Conservation (phyloP, 2,113 vertebrate genomes). For the Odontophorus gujanensis region DNA sequence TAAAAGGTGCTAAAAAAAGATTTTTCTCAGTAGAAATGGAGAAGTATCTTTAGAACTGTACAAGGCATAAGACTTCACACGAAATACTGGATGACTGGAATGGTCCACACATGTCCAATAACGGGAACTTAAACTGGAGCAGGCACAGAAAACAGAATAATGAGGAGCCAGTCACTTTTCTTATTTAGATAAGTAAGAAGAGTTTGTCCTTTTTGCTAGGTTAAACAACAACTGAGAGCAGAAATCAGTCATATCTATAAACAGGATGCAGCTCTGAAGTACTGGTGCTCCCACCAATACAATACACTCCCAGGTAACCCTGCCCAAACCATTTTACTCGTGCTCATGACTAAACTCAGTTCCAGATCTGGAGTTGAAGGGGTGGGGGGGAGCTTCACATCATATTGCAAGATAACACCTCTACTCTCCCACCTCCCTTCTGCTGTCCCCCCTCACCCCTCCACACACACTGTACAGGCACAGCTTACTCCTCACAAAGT, state of each 20-base stretch:
- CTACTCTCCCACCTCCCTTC: neutral
- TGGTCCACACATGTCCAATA: neutral
- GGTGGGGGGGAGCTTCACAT: no score
- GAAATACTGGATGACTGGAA: neutral
- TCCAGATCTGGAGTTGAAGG: neutral
- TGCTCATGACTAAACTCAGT: neutral
- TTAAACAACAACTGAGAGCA: neutral
- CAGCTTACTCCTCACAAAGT: neutral
- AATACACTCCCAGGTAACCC: neutral
- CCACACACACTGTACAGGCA: neutral
- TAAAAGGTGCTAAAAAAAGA: neutral
- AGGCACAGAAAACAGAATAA: neutral
- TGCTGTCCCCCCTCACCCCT: rapidly evolving
- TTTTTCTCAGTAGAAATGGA: neutral
- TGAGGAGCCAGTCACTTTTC: neutral
- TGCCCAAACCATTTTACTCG: neutral
- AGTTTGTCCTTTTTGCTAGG: neutral
- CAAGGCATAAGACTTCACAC: neutral
- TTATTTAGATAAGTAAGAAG: neutral
- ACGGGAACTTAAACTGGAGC: neutral
- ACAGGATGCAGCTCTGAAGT: neutral
- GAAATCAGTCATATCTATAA: neutral
- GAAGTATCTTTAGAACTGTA: neutral
- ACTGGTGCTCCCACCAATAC: neutral
- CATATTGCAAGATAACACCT: neutral